Percentiles rank a stretch among this genome's conserved stretches.
These are phyloP conservation scores for Tichodroma muraria DNA, from an alignment of 2,113 vertebrate genomes.

Conservation along the genomic window DNA sequence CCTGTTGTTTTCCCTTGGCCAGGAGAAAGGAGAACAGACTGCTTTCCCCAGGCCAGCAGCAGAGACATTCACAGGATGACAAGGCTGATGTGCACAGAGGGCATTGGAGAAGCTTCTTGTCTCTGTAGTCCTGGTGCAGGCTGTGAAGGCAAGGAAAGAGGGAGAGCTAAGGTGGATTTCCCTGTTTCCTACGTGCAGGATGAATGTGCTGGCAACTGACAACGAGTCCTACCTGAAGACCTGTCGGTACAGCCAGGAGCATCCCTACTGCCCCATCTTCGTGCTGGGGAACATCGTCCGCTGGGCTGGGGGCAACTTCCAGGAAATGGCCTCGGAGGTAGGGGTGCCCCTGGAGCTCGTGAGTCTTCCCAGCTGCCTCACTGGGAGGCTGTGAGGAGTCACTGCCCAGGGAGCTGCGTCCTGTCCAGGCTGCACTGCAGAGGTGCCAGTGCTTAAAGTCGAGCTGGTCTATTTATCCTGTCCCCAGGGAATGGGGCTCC, in stretches of 20 bases:
- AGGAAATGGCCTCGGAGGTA: conserved; percentile 85
- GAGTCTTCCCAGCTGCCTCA: neutral
- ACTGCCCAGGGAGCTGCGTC: neutral
- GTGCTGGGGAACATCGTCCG: conserved; percentile 76
- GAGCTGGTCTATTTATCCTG: neutral
- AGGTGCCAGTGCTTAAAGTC: neutral
- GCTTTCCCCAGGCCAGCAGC: neutral
- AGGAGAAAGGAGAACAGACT: neutral
- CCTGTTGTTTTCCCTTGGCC: neutral
- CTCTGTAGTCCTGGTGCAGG: neutral
- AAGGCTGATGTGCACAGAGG: neutral
- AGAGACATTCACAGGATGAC: neutral
- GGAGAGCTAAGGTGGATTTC: neutral
- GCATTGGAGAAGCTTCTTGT: neutral
- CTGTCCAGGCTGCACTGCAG: neutral
- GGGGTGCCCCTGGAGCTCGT: neutral
- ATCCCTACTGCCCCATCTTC: conserved; percentile 93
- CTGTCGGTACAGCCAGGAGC: conserved; percentile 74
- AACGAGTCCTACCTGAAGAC: conserved; percentile 79
- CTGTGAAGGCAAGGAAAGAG: neutral
- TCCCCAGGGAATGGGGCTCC: neutral
- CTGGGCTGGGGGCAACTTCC: conserved; percentile 79
- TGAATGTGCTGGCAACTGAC: conserved; percentile 78
- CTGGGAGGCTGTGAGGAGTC: neutral
- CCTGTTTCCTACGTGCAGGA: conserved; percentile 57